phyloP scores from a whole-genome alignment of 1,140 invertebrate genomes.

The Euwallacea similis region DNA sequence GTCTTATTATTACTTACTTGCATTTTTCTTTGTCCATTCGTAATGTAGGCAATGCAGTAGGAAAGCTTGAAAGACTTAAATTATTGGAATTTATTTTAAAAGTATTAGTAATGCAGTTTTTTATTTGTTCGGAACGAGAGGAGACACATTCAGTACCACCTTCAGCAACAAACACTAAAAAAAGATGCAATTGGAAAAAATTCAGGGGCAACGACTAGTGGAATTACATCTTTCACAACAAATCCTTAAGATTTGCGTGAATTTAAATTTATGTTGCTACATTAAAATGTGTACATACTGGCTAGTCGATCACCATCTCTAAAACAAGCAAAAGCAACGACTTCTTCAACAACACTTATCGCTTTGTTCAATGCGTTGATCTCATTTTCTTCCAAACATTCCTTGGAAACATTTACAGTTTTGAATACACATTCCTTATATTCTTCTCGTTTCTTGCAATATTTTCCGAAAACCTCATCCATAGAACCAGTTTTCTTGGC shows the following conservation, averaged over 20 bases:
- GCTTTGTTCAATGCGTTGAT: constrained; percentile 60
- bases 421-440: constrained; percentile 64
- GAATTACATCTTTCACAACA: too few species aligned
- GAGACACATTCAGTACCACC: constrained; percentile 45
- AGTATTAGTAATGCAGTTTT: constrained; percentile 45
- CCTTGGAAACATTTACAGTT: constrained; percentile 61
- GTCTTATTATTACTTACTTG: constrained; percentile 41
- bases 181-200: constrained; percentile 65
- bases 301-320: constrained; percentile 81
- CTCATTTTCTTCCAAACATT: constrained; percentile 66
- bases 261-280: not conserved
- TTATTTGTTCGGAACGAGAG: constrained; percentile 37
- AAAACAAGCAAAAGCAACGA: constrained; percentile 71
- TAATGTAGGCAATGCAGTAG: constrained; percentile 32
- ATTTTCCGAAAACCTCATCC: constrained; percentile 69
- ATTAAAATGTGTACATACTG: constrained; percentile 56
- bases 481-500: constrained; percentile 58
- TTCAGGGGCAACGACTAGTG: too few species aligned
- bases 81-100: constrained; percentile 46
- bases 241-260: too few species aligned
- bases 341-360: constrained; percentile 65
- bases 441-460: constrained; percentile 64
- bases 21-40: constrained; percentile 44
- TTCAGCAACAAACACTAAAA: constrained; percentile 51
- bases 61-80: constrained; percentile 21